Conservation (phyloP, 2,888 invertebrate species). For the Archips crataeganus region DNA sequence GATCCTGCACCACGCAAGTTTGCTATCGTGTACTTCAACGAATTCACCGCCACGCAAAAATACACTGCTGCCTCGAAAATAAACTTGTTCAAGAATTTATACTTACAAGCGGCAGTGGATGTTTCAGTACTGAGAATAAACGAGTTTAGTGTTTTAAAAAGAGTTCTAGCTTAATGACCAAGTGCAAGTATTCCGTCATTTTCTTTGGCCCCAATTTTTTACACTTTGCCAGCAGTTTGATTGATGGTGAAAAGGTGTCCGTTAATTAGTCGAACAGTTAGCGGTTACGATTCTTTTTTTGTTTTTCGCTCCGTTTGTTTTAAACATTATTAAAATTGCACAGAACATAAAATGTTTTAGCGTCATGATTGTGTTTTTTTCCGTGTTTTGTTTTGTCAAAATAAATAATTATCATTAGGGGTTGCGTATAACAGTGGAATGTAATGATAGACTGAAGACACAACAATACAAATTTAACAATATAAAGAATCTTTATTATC, state of each 20-base stretch:
- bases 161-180: slow-evolving; percentile 51
- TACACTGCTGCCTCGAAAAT: slow-evolving; percentile 14
- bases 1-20: slow-evolving; percentile 41
- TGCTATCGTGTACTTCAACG: slow-evolving; percentile 28
- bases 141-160: slow-evolving; percentile 21
- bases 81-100: background rate
- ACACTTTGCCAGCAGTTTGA: slow-evolving; percentile 61
- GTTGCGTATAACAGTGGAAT: no score
- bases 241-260: slow-evolving; percentile 68
- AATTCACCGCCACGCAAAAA: background rate
- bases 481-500: no score
- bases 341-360: background rate
- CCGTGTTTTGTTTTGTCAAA: background rate
- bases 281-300: slow-evolving; percentile 52
- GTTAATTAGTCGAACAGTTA: slow-evolving; percentile 70
- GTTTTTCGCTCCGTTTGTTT: slow-evolving; percentile 41
- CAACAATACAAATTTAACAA: no score
- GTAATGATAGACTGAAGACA: no score
- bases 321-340: background rate
- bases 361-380: background rate
- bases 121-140: background rate
- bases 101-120: background rate
- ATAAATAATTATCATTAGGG: no score
- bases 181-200: slow-evolving; percentile 51
- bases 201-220: slow-evolving; percentile 57